These are phyloP conservation scores for Cynopterus brachyotis DNA, from an alignment of 2,113 vertebrate genomes.

Conservation along the genomic window DNA sequence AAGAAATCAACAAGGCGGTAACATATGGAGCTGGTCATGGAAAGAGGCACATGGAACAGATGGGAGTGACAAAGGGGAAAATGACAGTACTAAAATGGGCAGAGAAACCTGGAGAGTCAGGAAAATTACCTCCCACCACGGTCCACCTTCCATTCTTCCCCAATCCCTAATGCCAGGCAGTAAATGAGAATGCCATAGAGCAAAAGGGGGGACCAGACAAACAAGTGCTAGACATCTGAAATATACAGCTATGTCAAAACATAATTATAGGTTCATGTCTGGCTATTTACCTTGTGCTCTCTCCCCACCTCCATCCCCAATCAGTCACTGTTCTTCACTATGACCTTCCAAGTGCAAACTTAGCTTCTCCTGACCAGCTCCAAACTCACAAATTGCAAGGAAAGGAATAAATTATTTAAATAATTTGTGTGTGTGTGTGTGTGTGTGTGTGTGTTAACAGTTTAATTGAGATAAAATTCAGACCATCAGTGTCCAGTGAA, in stretches of 20 bases:
- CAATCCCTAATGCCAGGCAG: background rate
- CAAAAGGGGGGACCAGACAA: background rate
- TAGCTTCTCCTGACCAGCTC: background rate
- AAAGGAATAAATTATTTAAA: background rate
- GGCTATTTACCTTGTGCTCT: rapidly evolving
- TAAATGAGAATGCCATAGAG: background rate
- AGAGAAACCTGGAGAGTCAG: background rate
- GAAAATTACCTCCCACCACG: rapidly evolving
- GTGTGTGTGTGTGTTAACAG: too few relatives aligned
- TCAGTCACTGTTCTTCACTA: rapidly evolving
- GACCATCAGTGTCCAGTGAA: background rate
- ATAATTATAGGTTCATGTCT: rapidly evolving
- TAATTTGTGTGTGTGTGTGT: too few relatives aligned
- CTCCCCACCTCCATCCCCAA: background rate
- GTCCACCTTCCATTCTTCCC: background rate
- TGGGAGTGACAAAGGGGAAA: too few relatives aligned
- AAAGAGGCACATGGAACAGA: background rate
- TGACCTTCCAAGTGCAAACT: background rate
- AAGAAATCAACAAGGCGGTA: background rate
- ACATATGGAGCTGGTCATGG: rapidly evolving
- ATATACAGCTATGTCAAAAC: background rate
- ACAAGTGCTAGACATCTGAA: background rate
- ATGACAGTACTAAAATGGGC: rapidly evolving
- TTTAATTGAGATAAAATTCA: background rate
- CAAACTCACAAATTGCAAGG: background rate